Conservation (phyloP, 2,797 vertebrate species). For the Sandelia bainsii region DNA sequence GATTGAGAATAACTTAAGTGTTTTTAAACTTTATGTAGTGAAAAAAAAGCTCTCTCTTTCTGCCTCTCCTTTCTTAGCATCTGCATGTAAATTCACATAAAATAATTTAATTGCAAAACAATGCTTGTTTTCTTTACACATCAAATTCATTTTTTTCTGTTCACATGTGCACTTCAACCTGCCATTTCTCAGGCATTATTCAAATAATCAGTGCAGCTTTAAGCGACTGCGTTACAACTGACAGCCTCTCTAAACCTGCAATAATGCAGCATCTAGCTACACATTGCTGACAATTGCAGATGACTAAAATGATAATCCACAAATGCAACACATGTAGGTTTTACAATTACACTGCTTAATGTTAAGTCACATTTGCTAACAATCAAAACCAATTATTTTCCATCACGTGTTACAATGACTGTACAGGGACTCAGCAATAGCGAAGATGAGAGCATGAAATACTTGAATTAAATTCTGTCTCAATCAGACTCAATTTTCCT, state of each 20-base stretch:
- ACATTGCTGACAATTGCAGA: neutral
- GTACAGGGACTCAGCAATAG: neutral
- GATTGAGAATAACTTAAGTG: constrained; percentile 80
- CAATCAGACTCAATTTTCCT: constrained; percentile 4
- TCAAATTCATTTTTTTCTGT: constrained; percentile 3
- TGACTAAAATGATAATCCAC: neutral
- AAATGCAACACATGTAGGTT: neutral
- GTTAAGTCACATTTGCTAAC: neutral
- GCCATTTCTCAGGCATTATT: neutral
- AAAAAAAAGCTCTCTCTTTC: constrained; percentile 50
- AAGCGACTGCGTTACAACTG: neutral
- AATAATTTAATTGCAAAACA: neutral
- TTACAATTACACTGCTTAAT: neutral
- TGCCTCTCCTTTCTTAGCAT: constrained; percentile 14
- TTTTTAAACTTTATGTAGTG: constrained; percentile 74
- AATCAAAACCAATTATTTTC: constrained; percentile 2
- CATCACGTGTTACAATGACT: neutral
- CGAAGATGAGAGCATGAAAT: neutral
- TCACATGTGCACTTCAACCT: constrained; percentile 1
- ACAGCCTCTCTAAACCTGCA: constrained; percentile 2
- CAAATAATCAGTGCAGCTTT: constrained; percentile 7
- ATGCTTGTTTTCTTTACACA: constrained; percentile 7
- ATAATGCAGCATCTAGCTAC: constrained; percentile 3
- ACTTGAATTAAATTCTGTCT: neutral
- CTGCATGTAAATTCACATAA: constrained; percentile 22